Base-by-base conservation (phyloP, 2,797 vertebrate species). In the Hybognathus amarus region DNA sequence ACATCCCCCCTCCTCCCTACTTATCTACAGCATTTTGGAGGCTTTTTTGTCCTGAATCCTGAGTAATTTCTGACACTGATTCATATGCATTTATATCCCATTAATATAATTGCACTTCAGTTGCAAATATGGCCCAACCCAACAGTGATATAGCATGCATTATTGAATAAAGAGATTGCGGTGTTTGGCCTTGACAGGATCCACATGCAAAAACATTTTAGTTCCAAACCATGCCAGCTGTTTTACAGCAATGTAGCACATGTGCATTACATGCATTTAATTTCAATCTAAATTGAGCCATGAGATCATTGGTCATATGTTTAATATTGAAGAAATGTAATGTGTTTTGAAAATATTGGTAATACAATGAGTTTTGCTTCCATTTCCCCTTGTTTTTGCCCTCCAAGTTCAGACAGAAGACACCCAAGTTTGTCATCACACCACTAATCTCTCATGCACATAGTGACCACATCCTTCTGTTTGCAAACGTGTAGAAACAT, bases 381-480 rank as follows among this genome's bases (percentile, higher is more conserved):
- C 40, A 27, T 69, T 40, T 52, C 24, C 18, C 20, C 15, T 59
- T 27, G 73, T n/a, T 73, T 63, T 36, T 73, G 40, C 42, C 56
- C 8, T 33, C 56, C 8, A 22, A 45, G 56, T 63, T 63, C 5
- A 81, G 73, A 74, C 69, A 8, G 69, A 74, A 27, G 67, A 80
- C 54, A 17, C 45, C 36, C 52, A 45, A 20, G 59, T 33, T 77
- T 64, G 18, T 50, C 40, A 73, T 38, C 56, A 74, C 40, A 45
- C 20, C 70, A 63, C 42, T 56, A 61, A 80, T 80, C n/a, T 80
- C n/a, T 52, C 67, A 63, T 12, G 10, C 33, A 42, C 52, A 80
- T 38, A 74, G 45, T 74, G 33, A 64, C 22, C 24, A 66, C 42
- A 81, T 45, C 67, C 17, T 84, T 33, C 68, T 45, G n/a, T 77